phyloP scores from a whole-genome alignment of 1,140 invertebrate genomes.

The Dendrolimus punctatus region DNA sequence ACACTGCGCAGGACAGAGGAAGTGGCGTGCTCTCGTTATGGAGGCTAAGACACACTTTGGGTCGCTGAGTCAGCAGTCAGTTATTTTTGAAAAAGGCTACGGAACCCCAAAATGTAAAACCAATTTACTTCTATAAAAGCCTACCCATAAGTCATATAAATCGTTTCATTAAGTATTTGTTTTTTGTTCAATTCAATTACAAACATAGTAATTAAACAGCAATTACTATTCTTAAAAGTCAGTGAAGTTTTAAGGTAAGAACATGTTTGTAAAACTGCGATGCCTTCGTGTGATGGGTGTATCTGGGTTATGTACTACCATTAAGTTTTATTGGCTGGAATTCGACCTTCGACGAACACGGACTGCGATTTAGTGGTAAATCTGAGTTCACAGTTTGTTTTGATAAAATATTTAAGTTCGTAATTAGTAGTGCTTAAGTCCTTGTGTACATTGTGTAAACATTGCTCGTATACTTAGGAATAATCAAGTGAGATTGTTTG shows the following conservation, averaged over 20 bases:
- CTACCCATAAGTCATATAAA: no score
- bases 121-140: no score
- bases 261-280: slow-evolving; percentile 34
- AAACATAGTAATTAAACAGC: slow-evolving; percentile 12
- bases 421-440: background rate
- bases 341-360: slow-evolving; percentile 41
- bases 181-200: slow-evolving; percentile 8
- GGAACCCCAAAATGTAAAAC: no score
- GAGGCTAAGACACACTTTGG: no score
- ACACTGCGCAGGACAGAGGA: no score
- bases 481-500: no score
- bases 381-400: slow-evolving; percentile 9
- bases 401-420: slow-evolving; percentile 7
- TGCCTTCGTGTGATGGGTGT: slow-evolving; percentile 32
- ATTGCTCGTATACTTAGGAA: background rate
- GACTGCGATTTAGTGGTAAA: slow-evolving; percentile 12
- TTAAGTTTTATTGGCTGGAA: slow-evolving; percentile 53
- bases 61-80: no score
- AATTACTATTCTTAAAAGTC: slow-evolving; percentile 18
- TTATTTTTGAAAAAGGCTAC: no score
- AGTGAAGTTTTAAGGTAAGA: slow-evolving; percentile 16
- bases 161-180: no score
- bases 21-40: no score
- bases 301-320: slow-evolving; percentile 52
- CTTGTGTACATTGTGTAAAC: slow-evolving; percentile 5